phyloP scores from a whole-genome alignment of 1,140 invertebrate species.

The Nasonia giraulti region DNA sequence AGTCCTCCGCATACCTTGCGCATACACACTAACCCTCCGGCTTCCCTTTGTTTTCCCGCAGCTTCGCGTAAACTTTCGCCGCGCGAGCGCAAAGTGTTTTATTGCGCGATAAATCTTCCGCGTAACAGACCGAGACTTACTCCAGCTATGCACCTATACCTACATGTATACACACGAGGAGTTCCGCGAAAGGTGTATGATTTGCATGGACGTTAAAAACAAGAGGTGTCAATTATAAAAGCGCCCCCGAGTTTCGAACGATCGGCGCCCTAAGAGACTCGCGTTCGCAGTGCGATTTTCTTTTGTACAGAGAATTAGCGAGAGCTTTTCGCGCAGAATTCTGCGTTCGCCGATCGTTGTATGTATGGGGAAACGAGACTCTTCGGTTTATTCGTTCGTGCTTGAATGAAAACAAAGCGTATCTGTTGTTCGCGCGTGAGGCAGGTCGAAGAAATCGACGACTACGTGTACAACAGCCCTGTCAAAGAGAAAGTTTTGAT shows the following conservation, averaged over 20 bases:
- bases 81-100: conserved; percentile 59
- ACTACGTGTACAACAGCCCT: too few relatives aligned
- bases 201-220: conserved; percentile 65
- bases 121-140: conserved; percentile 51
- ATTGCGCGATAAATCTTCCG: conserved; percentile 63
- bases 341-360: too few relatives aligned
- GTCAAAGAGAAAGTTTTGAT: too few relatives aligned
- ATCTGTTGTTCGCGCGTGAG: too few relatives aligned
- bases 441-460: too few relatives aligned
- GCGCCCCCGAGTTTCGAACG: background rate
- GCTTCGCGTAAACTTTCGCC: conserved; percentile 8
- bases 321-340: too few relatives aligned
- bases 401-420: too few relatives aligned
- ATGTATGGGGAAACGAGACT: too few relatives aligned
- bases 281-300: too few relatives aligned
- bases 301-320: too few relatives aligned
- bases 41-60: conserved; percentile 14
- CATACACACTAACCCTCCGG: background rate
- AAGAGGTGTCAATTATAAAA: conserved; percentile 59
- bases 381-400: too few relatives aligned
- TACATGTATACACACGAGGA: background rate
- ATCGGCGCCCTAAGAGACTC: background rate
- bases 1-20: background rate
- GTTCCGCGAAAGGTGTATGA: conserved; percentile 21
- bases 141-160: background rate